Conservation (phyloP, 2,888 invertebrate species). For the Phyllotreta cruciferae region DNA sequence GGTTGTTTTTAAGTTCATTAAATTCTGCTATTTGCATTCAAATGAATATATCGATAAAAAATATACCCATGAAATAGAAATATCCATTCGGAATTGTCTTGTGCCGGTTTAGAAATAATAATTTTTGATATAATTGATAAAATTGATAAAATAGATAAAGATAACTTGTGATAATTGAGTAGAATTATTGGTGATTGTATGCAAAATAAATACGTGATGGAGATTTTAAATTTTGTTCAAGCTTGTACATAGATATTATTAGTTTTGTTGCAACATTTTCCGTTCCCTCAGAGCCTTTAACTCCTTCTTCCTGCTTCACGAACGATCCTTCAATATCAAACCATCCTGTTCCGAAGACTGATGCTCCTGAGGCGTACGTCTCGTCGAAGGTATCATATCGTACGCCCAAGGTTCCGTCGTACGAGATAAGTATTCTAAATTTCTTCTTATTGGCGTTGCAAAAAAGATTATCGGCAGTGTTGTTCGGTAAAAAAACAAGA, state of each 20-base stretch:
- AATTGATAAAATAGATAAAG: slow-evolving; percentile 12
- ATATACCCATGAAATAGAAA: too few relatives aligned
- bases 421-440: slow-evolving; percentile 11
- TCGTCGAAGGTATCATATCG: not conserved
- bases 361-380: too few relatives aligned
- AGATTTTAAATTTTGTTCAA: too few relatives aligned
- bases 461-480: slow-evolving; percentile 2
- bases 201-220: too few relatives aligned
- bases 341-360: not conserved
- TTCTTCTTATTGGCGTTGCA: slow-evolving; percentile 9
- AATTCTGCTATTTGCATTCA: too few relatives aligned
- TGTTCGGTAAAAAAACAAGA: slow-evolving; percentile 2
- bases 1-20: too few relatives aligned
- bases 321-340: too few relatives aligned
- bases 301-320: not conserved
- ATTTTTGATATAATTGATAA: not conserved
- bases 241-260: not conserved
- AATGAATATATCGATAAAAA: too few relatives aligned
- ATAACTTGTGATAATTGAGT: too few relatives aligned
- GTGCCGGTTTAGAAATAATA: not conserved
- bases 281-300: not conserved
- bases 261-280: not conserved
- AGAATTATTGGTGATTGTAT: too few relatives aligned
- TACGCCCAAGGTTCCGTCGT: slow-evolving; percentile 5
- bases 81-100: too few relatives aligned